A percentile compares a stretch with the other conserved stretches of the same genome.
phyloP scores from a whole-genome alignment of 2,888 invertebrate genomes.

The Lapara coniferarum region DNA sequence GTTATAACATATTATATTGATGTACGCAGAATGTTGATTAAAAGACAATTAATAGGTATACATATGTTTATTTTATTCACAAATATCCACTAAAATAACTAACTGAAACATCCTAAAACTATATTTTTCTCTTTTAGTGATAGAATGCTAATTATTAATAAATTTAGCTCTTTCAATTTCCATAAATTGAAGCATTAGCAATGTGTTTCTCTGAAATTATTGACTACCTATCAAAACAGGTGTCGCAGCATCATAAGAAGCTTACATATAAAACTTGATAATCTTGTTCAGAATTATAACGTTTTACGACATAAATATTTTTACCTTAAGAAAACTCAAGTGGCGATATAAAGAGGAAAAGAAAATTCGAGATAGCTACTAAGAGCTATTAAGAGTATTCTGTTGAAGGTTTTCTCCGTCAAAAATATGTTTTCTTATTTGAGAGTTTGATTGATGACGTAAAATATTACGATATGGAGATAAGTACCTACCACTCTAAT shows the following conservation, averaged over 20 bases:
- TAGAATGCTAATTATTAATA: no score
- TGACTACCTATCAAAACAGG: neutral
- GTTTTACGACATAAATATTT: conserved; percentile 16
- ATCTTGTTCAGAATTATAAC: neutral
- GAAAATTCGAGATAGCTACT: conserved; percentile 40
- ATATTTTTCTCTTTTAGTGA: neutral
- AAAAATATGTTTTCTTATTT: conserved; percentile 48
- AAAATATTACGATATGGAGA: conserved; percentile 53
- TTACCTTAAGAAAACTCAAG: conserved; percentile 9
- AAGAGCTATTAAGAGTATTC: conserved; percentile 38
- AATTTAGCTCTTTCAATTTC: neutral
- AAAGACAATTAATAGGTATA: no score
- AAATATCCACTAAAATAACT: no score
- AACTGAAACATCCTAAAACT: neutral
- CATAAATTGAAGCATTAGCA: neutral
- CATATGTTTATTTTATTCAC: no score
- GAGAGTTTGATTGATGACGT: conserved; percentile 68
- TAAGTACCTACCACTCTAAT: conserved; percentile 53
- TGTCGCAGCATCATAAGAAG: neutral
- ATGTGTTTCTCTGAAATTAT: neutral
- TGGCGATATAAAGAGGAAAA: conserved; percentile 9
- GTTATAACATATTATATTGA: no score
- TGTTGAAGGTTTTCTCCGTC: conserved; percentile 16
- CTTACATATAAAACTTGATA: conserved; percentile 5
- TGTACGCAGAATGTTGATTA: no score